A percentile compares a stretch with the other conserved stretches of the same genome.
Evolutionary conservation across 53 echinoderm and acorn worm species (phyloP).

Genomic region (Holothuria leucospilota): DNA sequence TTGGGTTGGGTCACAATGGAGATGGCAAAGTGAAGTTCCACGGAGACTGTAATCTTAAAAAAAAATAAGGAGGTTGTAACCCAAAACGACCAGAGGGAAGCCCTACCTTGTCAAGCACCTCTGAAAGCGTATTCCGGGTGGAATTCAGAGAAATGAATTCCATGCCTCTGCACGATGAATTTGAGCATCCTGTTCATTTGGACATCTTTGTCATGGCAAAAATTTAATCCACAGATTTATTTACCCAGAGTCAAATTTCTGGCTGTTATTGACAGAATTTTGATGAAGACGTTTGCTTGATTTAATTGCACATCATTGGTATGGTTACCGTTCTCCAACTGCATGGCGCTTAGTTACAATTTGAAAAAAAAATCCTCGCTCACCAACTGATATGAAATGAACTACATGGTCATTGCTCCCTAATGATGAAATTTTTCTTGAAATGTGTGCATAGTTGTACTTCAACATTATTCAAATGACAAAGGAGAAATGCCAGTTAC

Average conservation of each 20-base stretch:
- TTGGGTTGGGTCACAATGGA: slow-evolving; percentile 21
- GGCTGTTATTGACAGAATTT: slow-evolving; percentile 11
- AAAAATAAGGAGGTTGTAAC: slow-evolving; percentile 6
- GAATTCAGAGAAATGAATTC: slow-evolving; percentile 16
- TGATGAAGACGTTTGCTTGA: neutral
- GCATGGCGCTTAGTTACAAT: too few relatives aligned
- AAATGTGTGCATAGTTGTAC: too few relatives aligned
- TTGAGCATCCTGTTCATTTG: neutral
- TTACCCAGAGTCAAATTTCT: slow-evolving; percentile 32
- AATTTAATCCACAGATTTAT: slow-evolving; percentile 27
- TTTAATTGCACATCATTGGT: too few relatives aligned
- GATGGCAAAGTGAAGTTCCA: slow-evolving; percentile 8
- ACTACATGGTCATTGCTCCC: too few relatives aligned
- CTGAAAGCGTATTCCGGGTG: neutral
- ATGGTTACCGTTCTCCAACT: too few relatives aligned
- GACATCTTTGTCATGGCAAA: slow-evolving; percentile 29
- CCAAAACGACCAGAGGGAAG: slow-evolving; percentile 25
- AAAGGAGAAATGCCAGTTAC: too few relatives aligned
- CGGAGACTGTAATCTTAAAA: slow-evolving; percentile 22
- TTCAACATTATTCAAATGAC: too few relatives aligned
- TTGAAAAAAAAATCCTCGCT: too few relatives aligned
- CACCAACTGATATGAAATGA: too few relatives aligned
- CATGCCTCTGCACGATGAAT: neutral
- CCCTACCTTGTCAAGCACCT: neutral
- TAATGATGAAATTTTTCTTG: too few relatives aligned